A percentile compares a stretch with the other conserved stretches of the same genome.
Evolutionary conservation across 2,797 vertebrate genomes (phyloP).

Genomic region (Poecile montanus): DNA sequence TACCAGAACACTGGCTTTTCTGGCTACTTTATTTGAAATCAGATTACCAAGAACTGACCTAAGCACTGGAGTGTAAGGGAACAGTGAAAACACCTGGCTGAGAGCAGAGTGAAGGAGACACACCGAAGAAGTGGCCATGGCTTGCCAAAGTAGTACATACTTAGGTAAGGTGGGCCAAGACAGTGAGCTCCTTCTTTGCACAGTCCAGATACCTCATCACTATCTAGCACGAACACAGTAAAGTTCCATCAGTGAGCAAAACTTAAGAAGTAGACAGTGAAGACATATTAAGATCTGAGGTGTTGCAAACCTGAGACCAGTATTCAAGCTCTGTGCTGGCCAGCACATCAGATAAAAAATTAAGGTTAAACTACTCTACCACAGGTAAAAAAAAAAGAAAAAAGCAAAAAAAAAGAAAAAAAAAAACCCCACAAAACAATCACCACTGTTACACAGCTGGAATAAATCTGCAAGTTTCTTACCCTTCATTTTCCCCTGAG

Average conservation of each 20-base stretch:
- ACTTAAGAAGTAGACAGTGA: neutral
- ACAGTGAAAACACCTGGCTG: neutral
- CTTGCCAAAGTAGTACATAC: neutral
- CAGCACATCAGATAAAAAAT: neutral
- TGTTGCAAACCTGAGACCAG: neutral
- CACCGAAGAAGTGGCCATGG: neutral
- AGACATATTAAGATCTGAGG: neutral
- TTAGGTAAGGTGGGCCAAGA: neutral
- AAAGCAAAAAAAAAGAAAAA: neutral
- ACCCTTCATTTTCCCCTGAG: neutral
- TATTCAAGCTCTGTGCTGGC: neutral
- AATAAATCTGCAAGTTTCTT: neutral
- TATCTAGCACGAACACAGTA: neutral
- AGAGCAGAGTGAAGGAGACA: neutral
- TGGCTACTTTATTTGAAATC: neutral
- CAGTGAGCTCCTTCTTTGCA: neutral
- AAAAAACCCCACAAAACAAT: neutral
- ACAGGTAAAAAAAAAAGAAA: neutral
- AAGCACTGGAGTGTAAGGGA: neutral
- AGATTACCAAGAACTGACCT: neutral
- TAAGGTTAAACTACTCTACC: neutral
- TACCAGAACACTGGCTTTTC: neutral
- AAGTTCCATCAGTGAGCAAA: neutral
- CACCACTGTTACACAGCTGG: neutral
- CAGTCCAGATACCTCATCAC: neutral